Evolutionary conservation across 2,797 vertebrate genomes (phyloP), one percentile per base, ranked within the genome.

Genomic region (Ptychobarbus kaznakovi): DNA sequence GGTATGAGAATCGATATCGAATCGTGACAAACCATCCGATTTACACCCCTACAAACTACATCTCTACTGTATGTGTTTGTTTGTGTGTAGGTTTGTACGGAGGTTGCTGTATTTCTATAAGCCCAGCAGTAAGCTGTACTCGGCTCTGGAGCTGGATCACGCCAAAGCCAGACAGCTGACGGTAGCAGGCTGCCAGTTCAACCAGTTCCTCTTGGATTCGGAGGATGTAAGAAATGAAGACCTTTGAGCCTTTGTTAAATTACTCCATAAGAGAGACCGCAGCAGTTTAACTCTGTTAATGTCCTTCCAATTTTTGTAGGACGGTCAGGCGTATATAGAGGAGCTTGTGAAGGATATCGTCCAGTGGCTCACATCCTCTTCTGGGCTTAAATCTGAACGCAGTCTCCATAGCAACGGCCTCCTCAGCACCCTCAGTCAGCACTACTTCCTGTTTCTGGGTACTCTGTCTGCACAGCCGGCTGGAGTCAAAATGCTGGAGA

Each of bases 61-160:
- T 53, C 49, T 49, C 25, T 46, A 63, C 35, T 20, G 2, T 58
- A 6, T 56, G 12, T 80, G 35, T 83, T 16, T 82, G 35, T 78
- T 16, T 75, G 1, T 65, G 1, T 0, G 66, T 87, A 97, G 96
- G 90, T 97, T 97, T 93, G 96, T 97, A 53, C 94, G 95, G 72
- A 94, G 96, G 85, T 89, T 97, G 66, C 93, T 97, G 2, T 96
- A 96, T 92, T 97, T 97, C 93, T 97, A 96, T 86, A 97, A 97
- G 83, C 96, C 97, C 72, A 97, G 96, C 93, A 96, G 96, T 91
- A 96, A 96, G 80, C 92, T 97, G 9, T 97, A 96, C 87, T 94
- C 96, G 70, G 95, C 92, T 87, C 89, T 97, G 89, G 95, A 96
- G 90, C 87, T 97, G 90, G 96, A 96, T 83, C 96, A 96, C 88